A percentile compares a stretch with the other conserved stretches of the same genome.
Evolutionary conservation across 23 tunicate genomes (phyloP).

Genomic region (Phallusia fumigata): DNA sequence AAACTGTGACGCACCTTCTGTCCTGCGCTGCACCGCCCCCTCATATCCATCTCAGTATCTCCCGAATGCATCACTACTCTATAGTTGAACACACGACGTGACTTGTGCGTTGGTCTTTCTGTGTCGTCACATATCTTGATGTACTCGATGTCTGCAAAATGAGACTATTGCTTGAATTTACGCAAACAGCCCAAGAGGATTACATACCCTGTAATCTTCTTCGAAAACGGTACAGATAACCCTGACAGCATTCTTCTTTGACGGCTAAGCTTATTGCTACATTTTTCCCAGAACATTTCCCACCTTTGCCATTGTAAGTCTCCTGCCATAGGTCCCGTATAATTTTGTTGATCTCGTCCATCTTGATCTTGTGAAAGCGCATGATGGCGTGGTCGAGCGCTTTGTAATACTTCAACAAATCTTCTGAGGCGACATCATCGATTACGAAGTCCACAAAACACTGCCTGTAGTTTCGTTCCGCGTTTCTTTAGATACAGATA

Average conservation of each 20-base stretch:
- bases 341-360: conserved; percentile 68
- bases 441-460: conserved; percentile 18
- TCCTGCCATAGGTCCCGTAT: conserved; percentile 65
- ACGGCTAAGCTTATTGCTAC: too few species aligned
- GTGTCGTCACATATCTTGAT: conserved; percentile 59
- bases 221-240: too few species aligned
- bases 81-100: conserved; percentile 57
- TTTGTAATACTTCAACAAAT: conserved; percentile 67
- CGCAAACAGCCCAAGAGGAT: too few species aligned
- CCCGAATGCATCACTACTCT: conserved; percentile 50
- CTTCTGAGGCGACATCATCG: conserved; percentile 31
- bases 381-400: conserved; percentile 76
- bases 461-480: conserved; percentile 34
- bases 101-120: conserved; percentile 3
- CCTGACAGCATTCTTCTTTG: too few species aligned
- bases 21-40: conserved; percentile 90
- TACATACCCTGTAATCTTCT: too few species aligned
- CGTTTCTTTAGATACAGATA: conserved; percentile 18
- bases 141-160: conserved; percentile 56
- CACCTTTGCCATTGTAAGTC: conserved; percentile 72
- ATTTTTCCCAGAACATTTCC: too few species aligned
- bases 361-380: conserved; percentile 61
- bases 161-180: too few species aligned
- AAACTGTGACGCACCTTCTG: conserved; percentile 49
- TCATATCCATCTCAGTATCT: conserved; percentile 60